Evolutionary conservation across 1,140 invertebrate genomes (phyloP), one percentile per base, ranked within the genome.

Genomic region (Cydia strobilella): DNA sequence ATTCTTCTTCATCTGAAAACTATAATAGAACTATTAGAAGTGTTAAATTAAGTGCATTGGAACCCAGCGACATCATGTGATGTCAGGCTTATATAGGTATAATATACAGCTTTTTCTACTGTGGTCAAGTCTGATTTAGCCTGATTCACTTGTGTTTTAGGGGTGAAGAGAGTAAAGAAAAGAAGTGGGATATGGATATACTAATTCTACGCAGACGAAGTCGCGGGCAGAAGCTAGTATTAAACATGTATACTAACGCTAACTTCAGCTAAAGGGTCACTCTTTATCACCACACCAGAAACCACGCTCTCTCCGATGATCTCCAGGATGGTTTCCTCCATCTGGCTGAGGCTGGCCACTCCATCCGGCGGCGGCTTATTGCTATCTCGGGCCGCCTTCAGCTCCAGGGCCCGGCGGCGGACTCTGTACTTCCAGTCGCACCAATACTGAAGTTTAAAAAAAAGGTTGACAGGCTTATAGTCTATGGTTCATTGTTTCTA

Each of bases 341-440:
- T 74, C 1, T 39, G 45, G 45, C 23, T 84, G 51, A 12, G 78
- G 72, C 6, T 20, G 15, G 78, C 72, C 9, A 83, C 62, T 2
- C 80, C 83, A 31, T 85, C 86, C 1, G 82, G 79, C 4, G 77
- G 76, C 2, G 84, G 77, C 18, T 51, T 75, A 45, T 81, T 79
- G 18, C 69, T 80, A 10, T 82, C 79, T 35, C 75, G 81, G 31
- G 79, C 80, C 18, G 77, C 81, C 78, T 80, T 84, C 18, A 86
- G 59, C 74, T 86, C 82, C 23, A 84, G 66, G 1, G 83, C 80
- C 71, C 81, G 66, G 69, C 84, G 77, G 5, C 79, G 78, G 3
- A 83, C 80, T 27, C 84, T 62, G 48, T 84, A 85, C 51, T 85
- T 88, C 82, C 80, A 83, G 39, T 88, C 82, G 80, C 80, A 84